Percentiles rank a stretch among this genome's conserved stretches.
phyloP scores from a whole-genome alignment of 2,888 invertebrate genomes.

The Hyppa rectilinea region DNA sequence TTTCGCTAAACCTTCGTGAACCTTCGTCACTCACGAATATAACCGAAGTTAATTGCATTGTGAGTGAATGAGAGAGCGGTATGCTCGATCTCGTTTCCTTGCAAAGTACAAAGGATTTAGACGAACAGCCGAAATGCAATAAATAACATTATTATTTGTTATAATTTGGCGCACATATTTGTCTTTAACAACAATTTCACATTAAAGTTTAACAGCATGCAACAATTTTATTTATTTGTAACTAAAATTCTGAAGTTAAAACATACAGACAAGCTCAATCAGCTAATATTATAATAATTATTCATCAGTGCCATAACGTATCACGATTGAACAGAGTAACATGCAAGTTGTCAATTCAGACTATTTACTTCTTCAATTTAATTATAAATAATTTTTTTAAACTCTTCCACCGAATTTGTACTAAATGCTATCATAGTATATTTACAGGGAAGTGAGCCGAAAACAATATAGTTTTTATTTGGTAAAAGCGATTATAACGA shows the following conservation, averaged over 20 bases:
- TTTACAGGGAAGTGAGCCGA: conserved; percentile 83
- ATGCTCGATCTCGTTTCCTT: conserved; percentile 37
- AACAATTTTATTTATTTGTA: conserved; percentile 51
- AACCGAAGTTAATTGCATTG: conserved; percentile 25
- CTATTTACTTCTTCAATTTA: conserved; percentile 67
- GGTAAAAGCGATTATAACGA: conserved; percentile 85
- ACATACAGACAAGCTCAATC: conserved; percentile 55
- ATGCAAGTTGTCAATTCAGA: conserved; percentile 67
- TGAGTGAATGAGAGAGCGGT: conserved; percentile 32
- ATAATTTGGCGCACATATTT: conserved; percentile 37
- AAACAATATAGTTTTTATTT: conserved; percentile 81
- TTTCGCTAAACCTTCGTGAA: conserved; percentile 48
- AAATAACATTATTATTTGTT: conserved; percentile 22
- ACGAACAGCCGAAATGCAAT: conserved; percentile 49
- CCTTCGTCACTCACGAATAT: conserved; percentile 20
- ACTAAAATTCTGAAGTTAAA: conserved; percentile 56
- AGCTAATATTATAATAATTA: conserved; percentile 46
- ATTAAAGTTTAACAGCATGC: conserved; percentile 56
- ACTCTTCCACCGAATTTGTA: conserved; percentile 88
- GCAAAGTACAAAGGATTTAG: conserved; percentile 33
- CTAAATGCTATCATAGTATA: conserved; percentile 85
- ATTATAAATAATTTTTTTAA: conserved; percentile 74
- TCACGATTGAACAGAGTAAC: conserved; percentile 61
- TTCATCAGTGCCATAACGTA: conserved; percentile 65
- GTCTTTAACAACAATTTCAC: conserved; percentile 38